phyloP scores from a whole-genome alignment of 1,140 invertebrate genomes.

The Hesperophylax magnus region DNA sequence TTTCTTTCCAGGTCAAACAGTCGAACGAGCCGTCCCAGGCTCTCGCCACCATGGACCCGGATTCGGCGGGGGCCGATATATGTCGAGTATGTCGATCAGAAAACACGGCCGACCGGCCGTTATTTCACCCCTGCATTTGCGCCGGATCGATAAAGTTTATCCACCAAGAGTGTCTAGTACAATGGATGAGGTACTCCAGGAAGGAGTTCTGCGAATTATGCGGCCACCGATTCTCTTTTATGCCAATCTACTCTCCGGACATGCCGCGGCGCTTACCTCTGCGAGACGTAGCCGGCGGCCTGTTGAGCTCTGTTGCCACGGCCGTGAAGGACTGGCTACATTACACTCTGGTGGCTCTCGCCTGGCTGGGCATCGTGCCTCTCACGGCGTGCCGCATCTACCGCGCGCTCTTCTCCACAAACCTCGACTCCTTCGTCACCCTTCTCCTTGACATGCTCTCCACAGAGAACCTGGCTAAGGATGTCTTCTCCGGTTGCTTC shows the following conservation, averaged over 20 bases:
- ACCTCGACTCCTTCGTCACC: constrained; percentile 86
- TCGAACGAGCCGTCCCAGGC: constrained; percentile 9
- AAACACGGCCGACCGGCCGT: constrained; percentile 81
- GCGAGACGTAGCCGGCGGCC: constrained; percentile 89
- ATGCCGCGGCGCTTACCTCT: constrained; percentile 97
- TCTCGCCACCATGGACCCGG: constrained; percentile 36
- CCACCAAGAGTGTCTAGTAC: constrained; percentile 93
- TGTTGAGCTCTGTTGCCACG: constrained; percentile 90
- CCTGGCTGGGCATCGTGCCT: constrained; percentile 98
- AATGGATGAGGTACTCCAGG: constrained; percentile 95
- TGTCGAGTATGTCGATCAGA: constrained; percentile 98
- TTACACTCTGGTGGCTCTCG: constrained; percentile 93
- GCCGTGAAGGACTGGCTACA: constrained; percentile 97
- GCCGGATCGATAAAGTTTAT: constrained; percentile 99
- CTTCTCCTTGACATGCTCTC: constrained; percentile 94
- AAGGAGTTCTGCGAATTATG: constrained; percentile 99
- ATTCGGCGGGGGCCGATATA: constrained; percentile 79
- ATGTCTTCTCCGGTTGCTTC: constrained; percentile 96
- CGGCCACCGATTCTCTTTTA: constrained; percentile 97
- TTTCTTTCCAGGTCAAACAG: constrained; percentile 46
- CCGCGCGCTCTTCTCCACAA: constrained; percentile 91
- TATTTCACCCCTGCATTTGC: constrained; percentile 99
- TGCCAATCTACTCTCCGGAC: constrained; percentile 98
- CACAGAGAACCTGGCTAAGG: constrained; percentile 92
- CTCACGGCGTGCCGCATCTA: constrained; percentile 97